phyloP scores from a whole-genome alignment of 1,140 invertebrate species.

The Meloidogyne chitwoodi region DNA sequence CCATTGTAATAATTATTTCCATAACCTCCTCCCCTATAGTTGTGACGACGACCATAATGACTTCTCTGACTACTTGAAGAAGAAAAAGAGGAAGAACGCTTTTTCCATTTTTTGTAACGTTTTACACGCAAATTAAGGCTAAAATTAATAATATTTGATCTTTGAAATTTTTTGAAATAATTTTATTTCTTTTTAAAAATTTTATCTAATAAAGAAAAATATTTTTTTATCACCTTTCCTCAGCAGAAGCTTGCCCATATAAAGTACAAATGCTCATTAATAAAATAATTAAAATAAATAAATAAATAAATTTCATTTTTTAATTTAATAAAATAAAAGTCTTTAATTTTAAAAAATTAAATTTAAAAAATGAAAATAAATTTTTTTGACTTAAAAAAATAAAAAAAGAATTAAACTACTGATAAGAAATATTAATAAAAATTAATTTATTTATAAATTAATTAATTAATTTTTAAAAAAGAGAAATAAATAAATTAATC shows the following conservation, averaged over 20 bases:
- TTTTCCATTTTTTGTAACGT: constrained; percentile 9
- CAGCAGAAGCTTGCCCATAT: not conserved
- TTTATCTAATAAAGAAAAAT: no score
- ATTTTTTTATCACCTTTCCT: not conserved
- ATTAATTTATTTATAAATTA: not conserved
- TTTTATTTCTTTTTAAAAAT: no score
- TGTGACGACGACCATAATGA: not conserved
- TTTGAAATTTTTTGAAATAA: not conserved
- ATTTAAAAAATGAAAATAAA: not conserved
- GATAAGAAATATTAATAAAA: not conserved
- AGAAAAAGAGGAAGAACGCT: constrained; percentile 4
- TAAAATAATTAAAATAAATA: not conserved
- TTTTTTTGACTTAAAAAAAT: not conserved
- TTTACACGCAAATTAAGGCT: not conserved
- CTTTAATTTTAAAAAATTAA: not conserved
- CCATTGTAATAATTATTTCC: not conserved
- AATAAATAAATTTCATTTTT: not conserved
- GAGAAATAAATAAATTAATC: no score
- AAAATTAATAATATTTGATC: not conserved
- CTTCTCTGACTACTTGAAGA: constrained; percentile 1
- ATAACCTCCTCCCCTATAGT: not conserved
- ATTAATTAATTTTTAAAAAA: no score
- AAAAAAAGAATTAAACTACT: not conserved
- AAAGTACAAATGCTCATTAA: not conserved
- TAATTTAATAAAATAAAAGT: not conserved